Evolutionary conservation across 2,888 invertebrate species (phyloP), one percentile per base, ranked within the genome.

Genomic region (Acanthosepion esculentum): DNA sequence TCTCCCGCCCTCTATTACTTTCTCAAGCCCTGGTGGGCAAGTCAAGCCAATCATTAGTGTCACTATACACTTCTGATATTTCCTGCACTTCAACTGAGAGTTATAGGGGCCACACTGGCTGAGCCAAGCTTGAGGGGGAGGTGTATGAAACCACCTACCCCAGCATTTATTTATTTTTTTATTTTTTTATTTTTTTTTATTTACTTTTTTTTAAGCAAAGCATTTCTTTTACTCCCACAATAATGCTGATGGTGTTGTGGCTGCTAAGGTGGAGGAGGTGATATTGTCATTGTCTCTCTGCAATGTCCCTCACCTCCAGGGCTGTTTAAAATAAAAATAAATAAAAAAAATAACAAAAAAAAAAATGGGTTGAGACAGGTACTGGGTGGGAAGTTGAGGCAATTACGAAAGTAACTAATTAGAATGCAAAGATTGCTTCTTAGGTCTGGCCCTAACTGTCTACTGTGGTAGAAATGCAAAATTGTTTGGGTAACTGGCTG

Each of bases 11-110:
- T 20, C 20, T 59, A 26, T 59, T 59, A 59, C 59, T 59, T 59
- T 59, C 59, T 59, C 59, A 59, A 59, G 59, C 59, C 59, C 59
- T 59, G 7, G 59, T 59, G 59, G 59, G 59, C 59, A 59, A 59
- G 59, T 59, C 59, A 59, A 41, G 48, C 41, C 48, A 26, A 41
- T 92, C 92, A 92, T 92, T 92, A 92, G 92, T 92, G 92, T 92
- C 92, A 92, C 92, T 10, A 10, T 92, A 29, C 59, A 20, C 4
- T 59, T 48, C 41, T 92, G 41, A 48, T 92, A 92, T 92, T 92
- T 92, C 92, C 92, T 92, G 92, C 92, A 92, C 92, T 92, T 92
- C 92, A 92, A 20, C 41, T 48, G 48, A 92, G 92, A 92, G 92
- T 48, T 92, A 92, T 92, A 48, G 92, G 92, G 92, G 78, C n/a